Percentiles rank a stretch among this genome's conserved stretches.
Evolutionary conservation across 1,140 invertebrate genomes (phyloP).

Genomic region (Marisa cornuarietis): DNA sequence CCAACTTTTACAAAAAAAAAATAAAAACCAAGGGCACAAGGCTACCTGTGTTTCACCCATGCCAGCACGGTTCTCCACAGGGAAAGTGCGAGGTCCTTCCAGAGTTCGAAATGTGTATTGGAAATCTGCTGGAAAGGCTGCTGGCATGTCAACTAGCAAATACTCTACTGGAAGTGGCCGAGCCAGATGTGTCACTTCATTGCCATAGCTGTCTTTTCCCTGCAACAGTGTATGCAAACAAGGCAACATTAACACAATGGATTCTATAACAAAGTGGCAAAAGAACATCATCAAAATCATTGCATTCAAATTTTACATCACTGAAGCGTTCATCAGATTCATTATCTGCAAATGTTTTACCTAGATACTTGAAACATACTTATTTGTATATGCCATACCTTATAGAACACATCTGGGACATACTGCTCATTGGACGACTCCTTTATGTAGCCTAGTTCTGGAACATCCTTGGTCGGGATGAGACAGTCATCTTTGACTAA

Average conservation of each 20-base stretch:
- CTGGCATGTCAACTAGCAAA: slow-evolving; percentile 94
- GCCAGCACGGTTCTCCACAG: slow-evolving; percentile 83
- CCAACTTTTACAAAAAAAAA: neutral
- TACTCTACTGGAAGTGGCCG: slow-evolving; percentile 97
- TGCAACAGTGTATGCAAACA: slow-evolving; percentile 67
- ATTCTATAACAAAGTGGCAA: neutral
- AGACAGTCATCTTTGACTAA: slow-evolving; percentile 93
- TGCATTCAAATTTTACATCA: too few species aligned
- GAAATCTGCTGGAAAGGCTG: slow-evolving; percentile 88
- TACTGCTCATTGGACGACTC: slow-evolving; percentile 94
- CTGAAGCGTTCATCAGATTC: too few species aligned
- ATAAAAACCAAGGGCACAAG: neutral
- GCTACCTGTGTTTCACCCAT: slow-evolving; percentile 60
- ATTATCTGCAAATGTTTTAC: too few species aligned
- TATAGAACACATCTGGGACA: slow-evolving; percentile 99
- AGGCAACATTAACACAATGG: neutral
- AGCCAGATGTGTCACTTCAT: slow-evolving; percentile 92
- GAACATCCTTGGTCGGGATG: slow-evolving; percentile 95
- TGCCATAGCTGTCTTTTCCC: slow-evolving; percentile 97
- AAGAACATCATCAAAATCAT: too few species aligned
- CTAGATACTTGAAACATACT: too few species aligned
- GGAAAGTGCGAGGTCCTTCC: slow-evolving; percentile 75
- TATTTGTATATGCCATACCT: slow-evolving; percentile 73
- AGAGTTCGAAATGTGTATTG: slow-evolving; percentile 80
- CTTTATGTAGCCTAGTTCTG: slow-evolving; percentile 94